Conservation (phyloP, 2,888 invertebrate genomes). For the Eretmocerus hayati region DNA sequence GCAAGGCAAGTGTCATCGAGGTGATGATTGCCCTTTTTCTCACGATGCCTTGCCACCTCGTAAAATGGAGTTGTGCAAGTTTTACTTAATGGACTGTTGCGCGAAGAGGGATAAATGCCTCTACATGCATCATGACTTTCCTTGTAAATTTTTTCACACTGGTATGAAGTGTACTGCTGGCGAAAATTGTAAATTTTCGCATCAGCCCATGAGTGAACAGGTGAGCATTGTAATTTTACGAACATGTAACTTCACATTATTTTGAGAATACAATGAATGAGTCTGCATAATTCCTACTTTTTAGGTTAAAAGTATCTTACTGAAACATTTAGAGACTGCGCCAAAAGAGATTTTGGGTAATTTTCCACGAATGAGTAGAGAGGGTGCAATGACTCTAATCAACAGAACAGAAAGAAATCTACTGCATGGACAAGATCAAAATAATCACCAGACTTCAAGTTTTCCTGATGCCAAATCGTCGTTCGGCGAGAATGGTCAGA, state of each 20-base stretch:
- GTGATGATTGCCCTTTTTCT: conserved; percentile 78
- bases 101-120: conserved; percentile 91
- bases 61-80: conserved; percentile 92
- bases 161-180: conserved; percentile 75
- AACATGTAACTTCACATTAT: not conserved
- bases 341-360: conserved; percentile 88
- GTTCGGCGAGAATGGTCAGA: too few species aligned
- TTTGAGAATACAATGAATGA: not conserved
- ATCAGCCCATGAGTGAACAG: conserved; percentile 78
- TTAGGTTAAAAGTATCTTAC: conserved; percentile 45
- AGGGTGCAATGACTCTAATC: conserved; percentile 60
- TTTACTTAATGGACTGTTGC: conserved; percentile 92
- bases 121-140: conserved; percentile 95
- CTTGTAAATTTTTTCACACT: conserved; percentile 94
- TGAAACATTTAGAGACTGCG: conserved; percentile 78
- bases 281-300: conserved; percentile 17
- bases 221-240: conserved; percentile 46
- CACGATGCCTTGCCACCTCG: conserved; percentile 76
- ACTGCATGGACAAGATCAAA: conserved; percentile 34
- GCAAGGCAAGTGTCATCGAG: conserved; percentile 81
- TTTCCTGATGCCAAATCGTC: too few species aligned
- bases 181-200: conserved; percentile 91
- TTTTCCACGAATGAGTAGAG: conserved; percentile 74
- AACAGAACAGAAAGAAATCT: conserved; percentile 40
- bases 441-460: conserved; percentile 44